Evolutionary conservation across 92 coral and sea anemone species (phyloP).

Genomic region (Diadumene lineata): DNA sequence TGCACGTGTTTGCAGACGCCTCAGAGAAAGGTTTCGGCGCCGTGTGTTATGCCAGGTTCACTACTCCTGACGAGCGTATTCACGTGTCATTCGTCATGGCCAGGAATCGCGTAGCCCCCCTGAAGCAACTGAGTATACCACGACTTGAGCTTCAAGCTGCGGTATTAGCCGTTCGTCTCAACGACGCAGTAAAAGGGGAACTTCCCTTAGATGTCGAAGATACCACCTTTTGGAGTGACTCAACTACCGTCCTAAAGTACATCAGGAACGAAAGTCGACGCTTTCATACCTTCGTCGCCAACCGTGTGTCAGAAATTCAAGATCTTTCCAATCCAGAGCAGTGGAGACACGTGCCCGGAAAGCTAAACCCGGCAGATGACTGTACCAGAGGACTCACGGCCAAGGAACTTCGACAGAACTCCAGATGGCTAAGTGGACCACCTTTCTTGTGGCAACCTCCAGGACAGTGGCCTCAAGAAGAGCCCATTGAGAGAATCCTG

Average conservation of each 20-base stretch:
- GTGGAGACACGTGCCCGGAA: too few species aligned
- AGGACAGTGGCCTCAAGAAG: constrained; percentile 40
- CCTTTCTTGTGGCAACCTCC: constrained; percentile 29
- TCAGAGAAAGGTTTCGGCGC: constrained; percentile 66
- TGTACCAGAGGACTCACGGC: constrained; percentile 50
- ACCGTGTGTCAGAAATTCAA: constrained; percentile 63
- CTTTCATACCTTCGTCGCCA: constrained; percentile 66
- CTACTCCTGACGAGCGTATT: constrained; percentile 42
- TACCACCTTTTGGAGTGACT: constrained; percentile 63
- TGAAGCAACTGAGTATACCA: constrained; percentile 66
- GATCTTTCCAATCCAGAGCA: constrained; percentile 44
- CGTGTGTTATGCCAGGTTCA: constrained; percentile 53
- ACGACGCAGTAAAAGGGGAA: constrained; percentile 43
- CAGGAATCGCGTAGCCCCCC: constrained; percentile 61
- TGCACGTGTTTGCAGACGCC: constrained; percentile 66
- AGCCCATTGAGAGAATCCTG: constrained; percentile 3
- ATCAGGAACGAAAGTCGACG: constrained; percentile 60
- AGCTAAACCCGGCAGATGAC: constrained; percentile 53
- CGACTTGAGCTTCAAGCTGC: constrained; percentile 65
- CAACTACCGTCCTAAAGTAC: constrained; percentile 56
- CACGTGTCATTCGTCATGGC: constrained; percentile 58
- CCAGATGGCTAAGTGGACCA: constrained; percentile 58
- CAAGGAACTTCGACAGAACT: constrained; percentile 28
- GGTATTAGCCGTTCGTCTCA: constrained; percentile 45
- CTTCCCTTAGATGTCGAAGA: constrained; percentile 30